Conservation (phyloP, 1,140 invertebrate genomes). For the Neodiprion pinetum region DNA sequence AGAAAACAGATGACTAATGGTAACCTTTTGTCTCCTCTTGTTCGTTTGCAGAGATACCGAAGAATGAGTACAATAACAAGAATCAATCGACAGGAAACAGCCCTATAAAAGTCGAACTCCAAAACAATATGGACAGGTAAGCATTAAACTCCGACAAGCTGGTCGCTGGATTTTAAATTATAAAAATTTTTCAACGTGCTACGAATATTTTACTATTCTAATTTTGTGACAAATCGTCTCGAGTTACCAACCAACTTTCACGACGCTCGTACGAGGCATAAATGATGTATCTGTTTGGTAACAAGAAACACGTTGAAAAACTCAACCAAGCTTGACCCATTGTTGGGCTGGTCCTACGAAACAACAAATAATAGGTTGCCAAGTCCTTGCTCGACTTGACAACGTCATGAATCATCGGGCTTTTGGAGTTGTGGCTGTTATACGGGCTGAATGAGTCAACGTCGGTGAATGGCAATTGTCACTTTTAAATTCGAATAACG, state of each 20-base stretch:
- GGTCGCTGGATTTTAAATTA: background rate
- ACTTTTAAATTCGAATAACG: conserved; percentile 7
- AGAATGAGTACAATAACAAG: conserved; percentile 90
- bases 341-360: background rate
- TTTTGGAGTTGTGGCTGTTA: conserved; percentile 12
- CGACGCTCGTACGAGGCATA: background rate
- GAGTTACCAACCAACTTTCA: no score
- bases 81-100: conserved; percentile 83
- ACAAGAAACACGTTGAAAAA: conserved; percentile 3
- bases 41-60: conserved; percentile 78
- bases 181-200: background rate
- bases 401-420: conserved; percentile 51
- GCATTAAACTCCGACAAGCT: conserved; percentile 10
- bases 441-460: conserved; percentile 44
- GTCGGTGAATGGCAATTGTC: conserved; percentile 42
- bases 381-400: conserved; percentile 29
- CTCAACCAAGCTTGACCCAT: background rate
- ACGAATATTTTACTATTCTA: no score
- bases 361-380: background rate
- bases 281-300: background rate
- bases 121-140: conserved; percentile 77
- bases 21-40: conserved; percentile 25
- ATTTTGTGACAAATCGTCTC: no score
- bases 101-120: conserved; percentile 72
- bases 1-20: background rate